A percentile compares a stretch with the other conserved stretches of the same genome.
phyloP scores from a whole-genome alignment of 2,888 invertebrate genomes.

The Dryadula phaetusa region DNA sequence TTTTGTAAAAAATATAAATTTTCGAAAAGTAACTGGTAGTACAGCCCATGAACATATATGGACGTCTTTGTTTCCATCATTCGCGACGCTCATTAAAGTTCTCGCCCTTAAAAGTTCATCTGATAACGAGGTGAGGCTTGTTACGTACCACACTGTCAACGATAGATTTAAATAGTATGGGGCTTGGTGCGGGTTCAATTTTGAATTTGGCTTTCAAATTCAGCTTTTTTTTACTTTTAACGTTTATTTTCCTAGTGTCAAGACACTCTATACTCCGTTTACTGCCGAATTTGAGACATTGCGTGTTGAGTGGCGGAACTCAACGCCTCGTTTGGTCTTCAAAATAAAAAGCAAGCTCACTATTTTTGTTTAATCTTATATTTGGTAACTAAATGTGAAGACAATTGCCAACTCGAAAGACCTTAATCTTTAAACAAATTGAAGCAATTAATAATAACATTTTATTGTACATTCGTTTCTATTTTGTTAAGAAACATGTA shows the following conservation, averaged over 20 bases:
- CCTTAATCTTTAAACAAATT: not conserved
- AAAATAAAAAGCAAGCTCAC: too few species aligned
- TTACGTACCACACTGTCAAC: slow-evolving; percentile 36
- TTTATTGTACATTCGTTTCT: not conserved
- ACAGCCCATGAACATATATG: slow-evolving; percentile 44
- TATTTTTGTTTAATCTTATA: too few species aligned
- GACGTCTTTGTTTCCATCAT: slow-evolving; percentile 57
- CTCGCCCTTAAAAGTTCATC: slow-evolving; percentile 51
- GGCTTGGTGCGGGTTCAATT: not conserved
- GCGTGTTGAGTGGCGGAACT: too few species aligned
- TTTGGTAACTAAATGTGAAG: not conserved
- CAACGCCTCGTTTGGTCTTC: too few species aligned
- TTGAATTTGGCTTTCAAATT: not conserved
- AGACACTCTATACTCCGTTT: too few species aligned
- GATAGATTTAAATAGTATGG: slow-evolving; percentile 19
- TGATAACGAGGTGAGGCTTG: slow-evolving; percentile 52
- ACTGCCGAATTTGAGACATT: too few species aligned
- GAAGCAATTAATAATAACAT: not conserved
- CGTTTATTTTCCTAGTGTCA: too few species aligned
- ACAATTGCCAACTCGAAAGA: not conserved
- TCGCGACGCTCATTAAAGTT: slow-evolving; percentile 58
- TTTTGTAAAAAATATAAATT: not conserved
- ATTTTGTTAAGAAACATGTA: not conserved
- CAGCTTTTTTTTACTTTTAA: too few species aligned
- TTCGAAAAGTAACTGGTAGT: slow-evolving; percentile 26